A percentile compares a stretch with the other conserved stretches of the same genome.
phyloP scores from a whole-genome alignment of 2,113 vertebrate genomes.

The Gymnobelideus leadbeateri region DNA sequence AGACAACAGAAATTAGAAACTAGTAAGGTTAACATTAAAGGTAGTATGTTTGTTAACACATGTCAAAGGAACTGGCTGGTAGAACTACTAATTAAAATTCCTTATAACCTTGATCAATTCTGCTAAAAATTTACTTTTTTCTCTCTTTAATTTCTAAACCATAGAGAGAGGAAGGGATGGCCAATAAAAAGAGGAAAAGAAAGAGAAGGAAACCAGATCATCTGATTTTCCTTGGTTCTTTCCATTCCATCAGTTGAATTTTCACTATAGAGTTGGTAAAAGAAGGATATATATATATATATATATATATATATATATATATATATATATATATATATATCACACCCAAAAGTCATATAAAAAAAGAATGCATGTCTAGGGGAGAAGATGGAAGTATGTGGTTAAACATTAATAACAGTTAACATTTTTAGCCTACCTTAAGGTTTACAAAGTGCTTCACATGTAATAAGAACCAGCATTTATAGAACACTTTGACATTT shows the following conservation, averaged over 20 bases:
- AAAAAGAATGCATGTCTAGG: background rate
- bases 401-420: background rate
- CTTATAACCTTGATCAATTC: background rate
- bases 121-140: background rate
- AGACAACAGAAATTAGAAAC: background rate
- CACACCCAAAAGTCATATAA: background rate
- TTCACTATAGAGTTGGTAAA: background rate
- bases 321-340: too few species aligned
- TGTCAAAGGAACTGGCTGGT: background rate
- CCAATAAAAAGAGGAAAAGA: background rate
- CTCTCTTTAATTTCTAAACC: background rate
- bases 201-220: background rate
- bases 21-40: background rate
- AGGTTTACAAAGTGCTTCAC: too few species aligned
- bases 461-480: conserved; percentile 23
- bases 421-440: background rate
- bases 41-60: background rate
- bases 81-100: background rate
- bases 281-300: background rate
- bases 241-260: background rate
- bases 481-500: background rate
- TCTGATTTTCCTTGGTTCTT: background rate
- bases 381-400: background rate
- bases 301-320: too few species aligned
- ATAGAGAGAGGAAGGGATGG: background rate